Base-by-base conservation (phyloP, 2,888 invertebrate species). In the Chymomyza procnemis region DNA sequence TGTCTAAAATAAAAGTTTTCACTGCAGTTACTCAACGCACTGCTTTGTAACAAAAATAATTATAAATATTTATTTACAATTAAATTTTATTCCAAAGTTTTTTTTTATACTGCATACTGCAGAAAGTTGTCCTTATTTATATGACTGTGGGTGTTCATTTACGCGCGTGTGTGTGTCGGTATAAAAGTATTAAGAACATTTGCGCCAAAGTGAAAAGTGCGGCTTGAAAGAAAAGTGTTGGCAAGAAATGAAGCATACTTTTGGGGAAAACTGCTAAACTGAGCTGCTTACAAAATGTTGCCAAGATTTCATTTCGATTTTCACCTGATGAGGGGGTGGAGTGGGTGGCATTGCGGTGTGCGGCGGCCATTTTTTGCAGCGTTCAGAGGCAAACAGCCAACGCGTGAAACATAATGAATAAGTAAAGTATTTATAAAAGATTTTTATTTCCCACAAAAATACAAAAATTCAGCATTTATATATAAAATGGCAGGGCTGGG, bases 371-470 rank as follows among this genome's bases (percentile, higher is more conserved):
- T 61, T 56, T 48, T 62, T 48, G 16, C 6, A 14, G 19, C n/a
- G n/a, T n/a, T n/a, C n/a, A n/a, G n/a, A n/a, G n/a, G n/a, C 68
- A 57, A n/a, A 57, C 74, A 71, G 78, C 78, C 67, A 73, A 58
- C 71, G 72, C 78, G 83, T 78, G 80, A 78, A 80, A 74, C 48
- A 68, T 74, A 77, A 85, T 85, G 78, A 81, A 85, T 82, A 81
- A 81, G 63, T 79, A 65, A 85, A 74, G 70, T 67, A 60, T 58
- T 61, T 16, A 65, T 72, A 73, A 63, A 72, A 75, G 70, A 69
- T 76, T 79, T 82, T 71, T 47, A 22, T 69, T 47, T 47, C 48
- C 50, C 21, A 34, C 54, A 18, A 18, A 50, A 12, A 9, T n/a
- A 59, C 34, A 59, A 22, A 21, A n/a, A n/a, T n/a, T n/a, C n/a